Evolutionary conservation across 2,113 vertebrate genomes (phyloP), one percentile per base, ranked within the genome.

Genomic region (Tenebrosternarchus preto): DNA sequence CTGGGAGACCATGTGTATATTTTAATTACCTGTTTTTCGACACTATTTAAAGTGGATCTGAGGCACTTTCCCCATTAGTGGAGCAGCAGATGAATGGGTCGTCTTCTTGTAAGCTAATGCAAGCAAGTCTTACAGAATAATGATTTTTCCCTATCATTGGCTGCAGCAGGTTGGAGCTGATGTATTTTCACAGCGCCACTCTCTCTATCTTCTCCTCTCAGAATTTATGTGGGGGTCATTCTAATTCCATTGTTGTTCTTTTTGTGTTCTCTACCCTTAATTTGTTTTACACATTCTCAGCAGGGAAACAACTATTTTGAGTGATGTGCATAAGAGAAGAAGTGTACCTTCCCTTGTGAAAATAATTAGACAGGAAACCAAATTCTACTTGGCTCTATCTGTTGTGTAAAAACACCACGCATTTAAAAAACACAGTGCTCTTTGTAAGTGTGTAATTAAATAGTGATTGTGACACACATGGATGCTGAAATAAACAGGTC

Each of bases 21-120:
- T 67, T 77, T 77, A 68, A 68, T 77, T 56, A 77, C 55, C 76
- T 77, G 27, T 68, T 68, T 67, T 77, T 77, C 46, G 25, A 4
- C 60, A 56, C 63, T 77, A 57, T 77, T 77, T 68, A 63, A 25
- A 22, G 3, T 7, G 50, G 55, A 67, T 43, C n/a, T 36, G 20
- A 68, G 46, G 53, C 17, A 24, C 2, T 73, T 57, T 59, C 43
- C 8, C 31, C 20, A n/a, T 39, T 68, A 68, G 64, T 36, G 17
- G 19, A n/a, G 29, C 64, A n/a, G 29, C 64, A 67, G 64, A 56
- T 77, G 55, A 77, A 77, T 56, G 50, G 9, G 27, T 77, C 27
- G 53, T 77, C 56, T 36, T 12, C 11, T 24, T 31, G 36, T 77
- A 56, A 67, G 63, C 46, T 64, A 56, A 68, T 25, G 29, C 29